Percentiles rank a stretch among this genome's conserved stretches.
phyloP scores from a whole-genome alignment of 2,113 vertebrate species.

The Colistium nudipinnis region DNA sequence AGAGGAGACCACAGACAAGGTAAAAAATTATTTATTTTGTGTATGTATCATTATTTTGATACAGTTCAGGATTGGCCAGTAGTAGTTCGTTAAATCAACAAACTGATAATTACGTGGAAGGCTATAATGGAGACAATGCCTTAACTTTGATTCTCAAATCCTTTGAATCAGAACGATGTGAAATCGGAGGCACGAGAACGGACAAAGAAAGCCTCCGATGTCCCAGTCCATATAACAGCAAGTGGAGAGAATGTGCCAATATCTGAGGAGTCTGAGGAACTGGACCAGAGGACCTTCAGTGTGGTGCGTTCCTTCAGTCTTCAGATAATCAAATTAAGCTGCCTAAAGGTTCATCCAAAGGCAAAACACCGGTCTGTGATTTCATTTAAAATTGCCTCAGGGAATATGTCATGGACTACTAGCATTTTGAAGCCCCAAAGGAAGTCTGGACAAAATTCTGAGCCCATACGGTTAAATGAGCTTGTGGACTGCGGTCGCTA shows the following conservation, averaged over 20 bases:
- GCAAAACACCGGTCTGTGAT: neutral
- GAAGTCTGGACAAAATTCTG: neutral
- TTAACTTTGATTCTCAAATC: neutral
- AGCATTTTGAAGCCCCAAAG: neutral
- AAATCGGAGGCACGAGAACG: conserved; percentile 89
- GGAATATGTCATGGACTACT: neutral
- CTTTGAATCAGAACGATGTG: conserved; percentile 81
- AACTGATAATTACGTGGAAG: neutral
- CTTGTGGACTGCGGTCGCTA: neutral
- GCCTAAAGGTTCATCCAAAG: neutral
- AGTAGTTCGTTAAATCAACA: neutral
- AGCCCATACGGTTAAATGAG: neutral
- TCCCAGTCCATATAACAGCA: conserved; percentile 89
- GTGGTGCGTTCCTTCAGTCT: conserved; percentile 85
- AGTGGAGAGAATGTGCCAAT: conserved; percentile 87
- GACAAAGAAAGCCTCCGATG: conserved; percentile 86
- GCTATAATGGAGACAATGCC: neutral
- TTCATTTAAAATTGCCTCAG: neutral
- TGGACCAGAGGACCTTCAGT: conserved; percentile 98
- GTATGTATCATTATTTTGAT: neutral
- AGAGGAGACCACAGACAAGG: conserved; percentile 86
- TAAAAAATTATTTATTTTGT: conserved; percentile 61
- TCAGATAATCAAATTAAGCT: too few relatives aligned
- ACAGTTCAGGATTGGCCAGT: too few relatives aligned
- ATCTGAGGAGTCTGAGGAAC: conserved; percentile 94